Evolutionary conservation across 2,113 vertebrate species (phyloP).

Genomic region (Leptosomus discolor): DNA sequence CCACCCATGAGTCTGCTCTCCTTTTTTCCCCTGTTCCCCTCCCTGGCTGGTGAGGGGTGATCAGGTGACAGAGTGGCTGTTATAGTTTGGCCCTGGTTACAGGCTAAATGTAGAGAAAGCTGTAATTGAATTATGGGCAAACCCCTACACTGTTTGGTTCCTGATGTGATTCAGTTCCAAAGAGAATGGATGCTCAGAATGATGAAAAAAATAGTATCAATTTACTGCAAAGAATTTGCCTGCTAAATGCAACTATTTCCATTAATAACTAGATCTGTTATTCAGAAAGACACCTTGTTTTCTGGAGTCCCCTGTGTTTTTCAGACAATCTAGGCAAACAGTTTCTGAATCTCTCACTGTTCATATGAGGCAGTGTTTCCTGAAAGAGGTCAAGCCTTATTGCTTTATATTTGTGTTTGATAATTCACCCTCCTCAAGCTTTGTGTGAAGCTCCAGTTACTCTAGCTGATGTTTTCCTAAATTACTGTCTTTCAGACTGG

Average conservation of each 20-base stretch:
- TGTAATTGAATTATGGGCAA: not conserved
- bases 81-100: too few relatives aligned
- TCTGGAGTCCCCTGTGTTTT: not conserved
- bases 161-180: not conserved
- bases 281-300: not conserved
- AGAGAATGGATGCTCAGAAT: not conserved
- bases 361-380: not conserved
- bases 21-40: too few relatives aligned
- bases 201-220: not conserved
- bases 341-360: not conserved
- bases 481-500: not conserved
- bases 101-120: too few relatives aligned
- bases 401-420: not conserved
- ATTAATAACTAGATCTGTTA: not conserved
- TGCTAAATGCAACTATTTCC: not conserved
- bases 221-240: not conserved
- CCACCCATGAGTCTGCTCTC: too few relatives aligned
- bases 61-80: too few relatives aligned
- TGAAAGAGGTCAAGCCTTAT: not conserved
- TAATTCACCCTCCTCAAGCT: not conserved
- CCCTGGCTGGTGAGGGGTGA: too few relatives aligned
- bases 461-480: not conserved
- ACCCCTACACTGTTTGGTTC: not conserved
- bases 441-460: not conserved
- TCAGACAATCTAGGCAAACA: not conserved